Evolutionary conservation across 2,888 invertebrate genomes (phyloP).

Genomic region (Hirtodrosophila confusa): DNA sequence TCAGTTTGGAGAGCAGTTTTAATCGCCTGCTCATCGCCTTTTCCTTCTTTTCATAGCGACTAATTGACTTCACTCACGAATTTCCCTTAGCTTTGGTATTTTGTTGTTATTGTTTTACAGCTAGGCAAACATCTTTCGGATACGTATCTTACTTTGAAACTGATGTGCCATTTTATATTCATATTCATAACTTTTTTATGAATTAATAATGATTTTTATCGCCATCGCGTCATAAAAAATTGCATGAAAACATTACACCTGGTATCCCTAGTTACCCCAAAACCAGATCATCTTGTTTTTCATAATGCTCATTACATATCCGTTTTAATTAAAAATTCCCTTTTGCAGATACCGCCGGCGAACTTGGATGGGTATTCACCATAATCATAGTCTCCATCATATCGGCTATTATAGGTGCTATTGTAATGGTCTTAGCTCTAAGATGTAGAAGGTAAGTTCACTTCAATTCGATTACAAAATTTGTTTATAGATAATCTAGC

Average conservation of each 20-base stretch:
- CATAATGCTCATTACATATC: slow-evolving; percentile 40
- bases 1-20: slow-evolving; percentile 34
- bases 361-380: slow-evolving; percentile 87
- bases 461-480: no score
- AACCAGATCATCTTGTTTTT: slow-evolving; percentile 42
- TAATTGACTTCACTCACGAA: slow-evolving; percentile 75
- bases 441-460: slow-evolving; percentile 86
- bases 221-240: slow-evolving; percentile 59
- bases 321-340: slow-evolving; percentile 36
- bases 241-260: slow-evolving; percentile 59
- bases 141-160: slow-evolving; percentile 8
- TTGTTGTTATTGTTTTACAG: slow-evolving; percentile 28
- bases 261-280: slow-evolving; percentile 3
- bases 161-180: slow-evolving; percentile 16
- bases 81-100: slow-evolving; percentile 21
- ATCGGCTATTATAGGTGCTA: slow-evolving; percentile 89
- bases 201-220: slow-evolving; percentile 64
- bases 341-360: slow-evolving; percentile 83
- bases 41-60: slow-evolving; percentile 34
- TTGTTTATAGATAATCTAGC: no score
- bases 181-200: slow-evolving; percentile 59
- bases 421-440: slow-evolving; percentile 89
- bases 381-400: slow-evolving; percentile 89
- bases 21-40: slow-evolving; percentile 46
- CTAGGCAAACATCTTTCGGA: slow-evolving; percentile 36